These are phyloP conservation scores for roundworm (Caenorhabditis elegans) DNA, from an alignment of 1,140 invertebrate species.

Conservation along the genomic window WBcel235 BX284605.5:2236501-2237000, in stretches of 20 bases:
- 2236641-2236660: not conserved
- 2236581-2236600: not conserved
- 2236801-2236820: not conserved
- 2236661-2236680: slow-evolving; percentile 8
- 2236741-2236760: not conserved
- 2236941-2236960: not conserved
- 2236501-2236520: not conserved
- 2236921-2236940: not conserved
- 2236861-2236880: slow-evolving; percentile 33
- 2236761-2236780: not conserved
- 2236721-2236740: not conserved
- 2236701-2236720: not conserved
- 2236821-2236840: slow-evolving; percentile 29
- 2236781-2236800: not conserved
- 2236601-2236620: not conserved
- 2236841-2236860: slow-evolving; percentile 44
- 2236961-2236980: not conserved
- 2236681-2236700: not conserved
- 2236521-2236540: not conserved
- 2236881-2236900: not conserved
- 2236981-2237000: not conserved
- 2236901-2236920: not conserved
- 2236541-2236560: not conserved
- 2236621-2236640: not conserved
- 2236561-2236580: not conserved